A percentile compares a stretch with the other conserved stretches of the same genome.
phyloP scores from a whole-genome alignment of 2,113 vertebrate species.

The Diadophis punctatus region DNA sequence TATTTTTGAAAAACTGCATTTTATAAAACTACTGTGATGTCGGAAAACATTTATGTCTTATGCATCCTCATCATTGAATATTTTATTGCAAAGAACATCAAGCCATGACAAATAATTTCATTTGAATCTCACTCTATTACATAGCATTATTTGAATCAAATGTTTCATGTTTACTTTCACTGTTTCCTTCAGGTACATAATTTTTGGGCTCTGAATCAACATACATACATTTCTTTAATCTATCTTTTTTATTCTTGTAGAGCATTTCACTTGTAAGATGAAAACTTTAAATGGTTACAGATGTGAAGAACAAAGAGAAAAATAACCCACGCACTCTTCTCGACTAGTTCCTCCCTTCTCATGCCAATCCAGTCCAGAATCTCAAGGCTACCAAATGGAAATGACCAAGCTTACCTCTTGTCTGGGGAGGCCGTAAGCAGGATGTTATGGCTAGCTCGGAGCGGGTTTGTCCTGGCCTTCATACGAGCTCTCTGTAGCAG shows the following conservation, averaged over 20 bases:
- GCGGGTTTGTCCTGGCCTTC: constrained; percentile 84
- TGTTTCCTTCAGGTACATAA: background rate
- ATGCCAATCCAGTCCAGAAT: background rate
- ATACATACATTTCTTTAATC: background rate
- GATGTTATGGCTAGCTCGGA: constrained; percentile 89
- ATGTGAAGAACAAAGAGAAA: background rate
- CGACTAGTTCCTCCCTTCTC: background rate
- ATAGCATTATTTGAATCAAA: background rate
- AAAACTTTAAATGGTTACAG: accelerated
- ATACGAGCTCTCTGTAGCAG: constrained; percentile 84
- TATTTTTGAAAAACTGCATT: background rate
- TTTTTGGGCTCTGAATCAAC: background rate
- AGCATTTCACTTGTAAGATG: background rate
- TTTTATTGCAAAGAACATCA: background rate
- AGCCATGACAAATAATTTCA: background rate
- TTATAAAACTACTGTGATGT: background rate
- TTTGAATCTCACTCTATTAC: background rate
- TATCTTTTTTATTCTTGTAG: background rate
- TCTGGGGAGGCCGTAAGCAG: constrained; percentile 61
- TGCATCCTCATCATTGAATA: background rate
- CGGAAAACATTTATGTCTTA: background rate
- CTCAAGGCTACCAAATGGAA: background rate
- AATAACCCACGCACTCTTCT: background rate
- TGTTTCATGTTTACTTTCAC: background rate
- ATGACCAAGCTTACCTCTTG: constrained; percentile 70